Conservation (phyloP, 1,140 invertebrate species). For the Apolygus lucorum region DNA sequence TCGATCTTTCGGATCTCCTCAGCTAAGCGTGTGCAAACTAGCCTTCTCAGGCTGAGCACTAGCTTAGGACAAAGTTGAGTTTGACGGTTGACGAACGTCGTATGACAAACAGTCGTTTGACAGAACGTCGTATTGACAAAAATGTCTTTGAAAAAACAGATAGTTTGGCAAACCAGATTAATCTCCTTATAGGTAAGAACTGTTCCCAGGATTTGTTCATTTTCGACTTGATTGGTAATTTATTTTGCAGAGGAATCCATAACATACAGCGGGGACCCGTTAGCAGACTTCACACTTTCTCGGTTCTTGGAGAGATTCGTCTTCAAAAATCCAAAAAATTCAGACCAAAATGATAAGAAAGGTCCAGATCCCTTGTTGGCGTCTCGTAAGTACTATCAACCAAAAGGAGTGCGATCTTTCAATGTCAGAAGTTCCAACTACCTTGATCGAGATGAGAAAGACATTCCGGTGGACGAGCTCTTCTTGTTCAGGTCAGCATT, state of each 20-base stretch:
- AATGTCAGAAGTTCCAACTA: slow-evolving; percentile 60
- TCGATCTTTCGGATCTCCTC: too few relatives aligned
- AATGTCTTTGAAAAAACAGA: too few relatives aligned
- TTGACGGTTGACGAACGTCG: too few relatives aligned
- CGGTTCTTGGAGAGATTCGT: slow-evolving; percentile 90
- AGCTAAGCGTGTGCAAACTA: too few relatives aligned
- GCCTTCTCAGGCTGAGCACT: too few relatives aligned
- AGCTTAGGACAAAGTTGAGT: too few relatives aligned
- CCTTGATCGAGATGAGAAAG: slow-evolving; percentile 53
- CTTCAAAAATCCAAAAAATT: slow-evolving; percentile 87
- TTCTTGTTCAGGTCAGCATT: slow-evolving; percentile 72
- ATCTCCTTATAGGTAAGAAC: slow-evolving; percentile 3
- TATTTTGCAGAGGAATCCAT: slow-evolving; percentile 52
- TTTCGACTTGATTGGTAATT: neutral
- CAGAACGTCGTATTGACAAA: too few relatives aligned
- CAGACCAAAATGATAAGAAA: slow-evolving; percentile 36
- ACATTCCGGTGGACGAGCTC: slow-evolving; percentile 71
- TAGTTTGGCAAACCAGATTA: too few relatives aligned
- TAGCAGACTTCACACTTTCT: slow-evolving; percentile 82
- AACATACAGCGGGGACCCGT: slow-evolving; percentile 81
- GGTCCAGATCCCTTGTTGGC: slow-evolving; percentile 46
- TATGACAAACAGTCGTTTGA: too few relatives aligned
- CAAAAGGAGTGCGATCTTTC: slow-evolving; percentile 51
- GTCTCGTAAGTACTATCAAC: slow-evolving; percentile 50
- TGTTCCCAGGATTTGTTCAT: neutral